A percentile compares a stretch with the other conserved stretches of the same genome.
Conservation (phyloP, 64 coral and sea anemone species). For the Pachyseris speciosa region DNA sequence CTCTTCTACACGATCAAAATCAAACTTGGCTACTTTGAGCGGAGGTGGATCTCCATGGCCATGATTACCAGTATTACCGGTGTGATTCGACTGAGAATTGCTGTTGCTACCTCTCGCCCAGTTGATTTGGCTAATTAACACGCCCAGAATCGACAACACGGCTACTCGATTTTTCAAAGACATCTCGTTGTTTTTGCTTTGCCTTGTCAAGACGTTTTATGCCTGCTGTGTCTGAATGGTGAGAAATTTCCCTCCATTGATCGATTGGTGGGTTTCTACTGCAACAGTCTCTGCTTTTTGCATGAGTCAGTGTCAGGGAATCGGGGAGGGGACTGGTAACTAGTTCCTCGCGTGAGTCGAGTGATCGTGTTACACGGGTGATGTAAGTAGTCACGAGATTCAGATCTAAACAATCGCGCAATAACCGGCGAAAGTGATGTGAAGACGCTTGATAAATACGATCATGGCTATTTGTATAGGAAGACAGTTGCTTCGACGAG, state of each 20-base stretch:
- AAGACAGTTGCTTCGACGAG: not conserved
- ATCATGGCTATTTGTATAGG: not conserved
- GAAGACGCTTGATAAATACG: no score
- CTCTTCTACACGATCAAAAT: constrained; percentile 58
- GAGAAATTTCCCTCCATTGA: not conserved
- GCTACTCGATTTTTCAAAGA: not conserved
- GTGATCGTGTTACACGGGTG: no score
- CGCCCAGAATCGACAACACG: not conserved
- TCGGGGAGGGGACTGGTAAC: not conserved
- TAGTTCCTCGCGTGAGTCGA: no score
- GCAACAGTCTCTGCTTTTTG: not conserved
- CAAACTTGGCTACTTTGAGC: constrained; percentile 82
- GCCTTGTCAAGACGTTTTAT: not conserved
- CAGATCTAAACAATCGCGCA: not conserved
- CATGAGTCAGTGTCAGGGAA: not conserved
- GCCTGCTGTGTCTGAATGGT: not conserved
- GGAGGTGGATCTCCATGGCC: not conserved
- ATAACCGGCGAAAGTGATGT: not conserved
- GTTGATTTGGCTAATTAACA: not conserved
- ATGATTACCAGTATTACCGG: no score
- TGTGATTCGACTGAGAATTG: not conserved
- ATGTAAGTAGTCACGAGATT: not conserved
- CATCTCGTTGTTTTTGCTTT: not conserved
- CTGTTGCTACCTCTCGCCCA: not conserved
- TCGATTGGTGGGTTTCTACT: not conserved